Evolutionary conservation across 2,797 vertebrate genomes (phyloP).

Genomic region (Eulemur rubriventer): DNA sequence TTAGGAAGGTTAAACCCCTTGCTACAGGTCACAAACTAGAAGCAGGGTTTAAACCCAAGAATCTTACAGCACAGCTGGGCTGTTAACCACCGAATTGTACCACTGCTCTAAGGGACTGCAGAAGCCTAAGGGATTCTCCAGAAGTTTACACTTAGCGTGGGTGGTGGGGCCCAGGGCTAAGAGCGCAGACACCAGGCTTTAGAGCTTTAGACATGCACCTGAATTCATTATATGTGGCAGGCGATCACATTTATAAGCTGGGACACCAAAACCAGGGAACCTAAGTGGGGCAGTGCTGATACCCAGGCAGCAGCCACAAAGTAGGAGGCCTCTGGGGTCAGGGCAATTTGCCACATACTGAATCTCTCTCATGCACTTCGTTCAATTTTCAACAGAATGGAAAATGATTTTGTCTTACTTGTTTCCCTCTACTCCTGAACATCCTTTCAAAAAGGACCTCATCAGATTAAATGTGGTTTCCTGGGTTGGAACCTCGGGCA

Average conservation of each 20-base stretch:
- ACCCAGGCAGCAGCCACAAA: not conserved
- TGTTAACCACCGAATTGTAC: not conserved
- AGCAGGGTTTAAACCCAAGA: not conserved
- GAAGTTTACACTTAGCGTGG: not conserved
- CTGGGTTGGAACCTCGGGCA: not conserved
- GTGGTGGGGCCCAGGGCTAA: not conserved
- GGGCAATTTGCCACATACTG: not conserved
- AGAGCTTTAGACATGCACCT: not conserved
- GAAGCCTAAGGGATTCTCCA: not conserved
- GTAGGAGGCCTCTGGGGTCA: not conserved
- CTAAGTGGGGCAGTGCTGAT: not conserved
- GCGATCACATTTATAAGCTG: not conserved
- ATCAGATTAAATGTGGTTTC: constrained; percentile 3
- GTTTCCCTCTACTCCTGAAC: not conserved
- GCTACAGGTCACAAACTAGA: not conserved
- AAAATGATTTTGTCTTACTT: not conserved
- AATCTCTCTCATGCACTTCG: not conserved
- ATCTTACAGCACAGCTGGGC: not conserved
- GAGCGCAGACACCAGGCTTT: not conserved
- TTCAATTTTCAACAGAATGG: not conserved
- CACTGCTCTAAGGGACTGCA: not conserved
- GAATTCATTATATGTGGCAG: not conserved
- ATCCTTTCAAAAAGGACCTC: not conserved
- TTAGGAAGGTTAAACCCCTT: not conserved
- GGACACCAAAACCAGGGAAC: not conserved